Evolutionary conservation across 2,797 vertebrate species (phyloP).

Genomic region (Selene dorsalis): DNA sequence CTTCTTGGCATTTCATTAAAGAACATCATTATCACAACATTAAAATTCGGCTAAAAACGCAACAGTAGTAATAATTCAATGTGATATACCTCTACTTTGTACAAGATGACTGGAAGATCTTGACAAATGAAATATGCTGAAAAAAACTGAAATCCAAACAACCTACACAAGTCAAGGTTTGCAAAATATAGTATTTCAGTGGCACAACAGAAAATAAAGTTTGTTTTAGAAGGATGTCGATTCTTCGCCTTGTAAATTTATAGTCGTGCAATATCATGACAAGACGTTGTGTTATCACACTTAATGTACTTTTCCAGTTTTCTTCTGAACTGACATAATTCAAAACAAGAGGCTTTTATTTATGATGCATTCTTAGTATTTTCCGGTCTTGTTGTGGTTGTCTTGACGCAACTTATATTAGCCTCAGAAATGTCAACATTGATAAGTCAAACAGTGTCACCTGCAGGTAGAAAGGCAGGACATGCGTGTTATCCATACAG

Average conservation of each 20-base stretch:
- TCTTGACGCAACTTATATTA: neutral
- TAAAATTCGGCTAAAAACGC: too few species aligned
- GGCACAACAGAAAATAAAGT: neutral
- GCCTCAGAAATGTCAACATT: conserved; percentile 40
- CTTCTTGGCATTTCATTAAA: too few species aligned
- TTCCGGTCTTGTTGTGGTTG: conserved; percentile 20
- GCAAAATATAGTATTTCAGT: neutral
- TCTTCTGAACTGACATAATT: neutral
- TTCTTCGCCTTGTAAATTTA: neutral
- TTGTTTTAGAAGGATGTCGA: neutral
- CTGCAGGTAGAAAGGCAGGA: conserved; percentile 51
- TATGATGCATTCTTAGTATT: neutral
- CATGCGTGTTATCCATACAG: too few species aligned
- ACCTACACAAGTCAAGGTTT: too few species aligned
- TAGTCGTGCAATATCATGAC: too few species aligned
- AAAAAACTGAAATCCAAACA: neutral
- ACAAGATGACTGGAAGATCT: too few species aligned
- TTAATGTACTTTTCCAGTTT: neutral
- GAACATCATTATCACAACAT: too few species aligned
- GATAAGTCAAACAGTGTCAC: conserved; percentile 61
- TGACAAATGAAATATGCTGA: neutral
- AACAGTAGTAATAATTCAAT: too few species aligned
- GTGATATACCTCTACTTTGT: too few species aligned
- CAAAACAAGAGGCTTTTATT: conserved; percentile 35
- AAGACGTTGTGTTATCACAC: neutral